A percentile compares a stretch with the other conserved stretches of the same genome.
Conservation (phyloP, 2,888 invertebrate genomes). For the Serrognathus titanus region DNA sequence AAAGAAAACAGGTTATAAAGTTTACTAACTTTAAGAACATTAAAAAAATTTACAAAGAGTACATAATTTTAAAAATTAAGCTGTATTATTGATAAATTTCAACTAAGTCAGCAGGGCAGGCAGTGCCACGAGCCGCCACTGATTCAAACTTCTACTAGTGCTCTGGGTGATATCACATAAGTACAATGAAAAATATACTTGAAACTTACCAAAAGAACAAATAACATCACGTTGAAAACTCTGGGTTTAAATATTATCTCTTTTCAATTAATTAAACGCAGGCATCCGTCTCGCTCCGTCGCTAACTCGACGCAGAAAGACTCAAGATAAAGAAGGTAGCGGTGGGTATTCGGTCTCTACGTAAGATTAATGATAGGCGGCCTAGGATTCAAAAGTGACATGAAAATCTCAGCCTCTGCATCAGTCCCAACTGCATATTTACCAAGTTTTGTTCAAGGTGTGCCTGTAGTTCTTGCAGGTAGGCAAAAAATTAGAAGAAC, state of each 20-base stretch:
- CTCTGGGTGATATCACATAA: too few relatives aligned
- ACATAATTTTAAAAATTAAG: too few relatives aligned
- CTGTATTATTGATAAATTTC: too few relatives aligned
- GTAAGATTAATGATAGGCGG: slow-evolving; percentile 50
- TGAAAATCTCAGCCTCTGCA: slow-evolving; percentile 50
- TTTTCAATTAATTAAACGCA: not conserved
- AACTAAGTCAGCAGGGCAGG: too few relatives aligned
- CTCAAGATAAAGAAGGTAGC: slow-evolving; percentile 26
- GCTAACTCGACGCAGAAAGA: not conserved
- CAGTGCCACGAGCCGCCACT: too few relatives aligned
- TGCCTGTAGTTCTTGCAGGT: slow-evolving; percentile 33
- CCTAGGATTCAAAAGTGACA: slow-evolving; percentile 52
- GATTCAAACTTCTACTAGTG: too few relatives aligned
- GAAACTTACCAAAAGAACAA: not conserved
- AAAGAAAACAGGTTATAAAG: too few relatives aligned
- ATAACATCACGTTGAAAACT: not conserved
- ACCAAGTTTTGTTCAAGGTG: slow-evolving; percentile 44
- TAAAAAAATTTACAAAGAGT: too few relatives aligned
- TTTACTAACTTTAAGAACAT: too few relatives aligned
- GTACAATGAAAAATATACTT: too few relatives aligned
- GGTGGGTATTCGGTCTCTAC: slow-evolving; percentile 31
- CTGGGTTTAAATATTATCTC: not conserved
- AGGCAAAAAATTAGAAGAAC: slow-evolving; percentile 10
- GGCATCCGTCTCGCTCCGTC: not conserved
- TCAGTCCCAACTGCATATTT: slow-evolving; percentile 45